A percentile compares a stretch with the other conserved stretches of the same genome.
Evolutionary conservation across 2,113 vertebrate species (phyloP).

Genomic region (Pelvicachromis taeniatus): DNA sequence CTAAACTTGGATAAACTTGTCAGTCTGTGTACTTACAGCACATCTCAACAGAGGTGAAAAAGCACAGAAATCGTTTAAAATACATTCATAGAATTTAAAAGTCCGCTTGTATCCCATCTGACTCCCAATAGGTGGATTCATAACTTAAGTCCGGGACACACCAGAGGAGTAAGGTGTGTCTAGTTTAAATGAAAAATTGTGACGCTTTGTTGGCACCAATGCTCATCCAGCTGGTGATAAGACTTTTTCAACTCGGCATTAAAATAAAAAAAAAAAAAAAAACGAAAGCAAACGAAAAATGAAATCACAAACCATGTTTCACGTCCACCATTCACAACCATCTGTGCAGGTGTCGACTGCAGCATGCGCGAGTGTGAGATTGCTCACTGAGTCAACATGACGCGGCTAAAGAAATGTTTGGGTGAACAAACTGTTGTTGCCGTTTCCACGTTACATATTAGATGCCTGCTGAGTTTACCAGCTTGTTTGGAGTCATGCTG

Average conservation of each 20-base stretch:
- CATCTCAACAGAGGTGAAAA: background rate
- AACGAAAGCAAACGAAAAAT: background rate
- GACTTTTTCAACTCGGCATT: background rate
- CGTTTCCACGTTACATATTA: background rate
- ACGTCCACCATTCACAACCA: background rate
- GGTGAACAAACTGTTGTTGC: background rate
- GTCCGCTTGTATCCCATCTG: background rate
- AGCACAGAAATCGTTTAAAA: background rate
- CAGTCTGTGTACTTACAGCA: background rate
- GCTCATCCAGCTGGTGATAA: background rate
- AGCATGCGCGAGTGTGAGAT: background rate
- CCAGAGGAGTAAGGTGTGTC: background rate
- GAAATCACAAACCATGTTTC: background rate
- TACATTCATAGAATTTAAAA: background rate
- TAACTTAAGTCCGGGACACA: background rate
- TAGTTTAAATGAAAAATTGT: background rate
- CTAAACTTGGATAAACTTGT: conserved; percentile 24
- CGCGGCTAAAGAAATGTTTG: background rate
- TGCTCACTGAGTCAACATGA: background rate
- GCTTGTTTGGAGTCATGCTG: background rate
- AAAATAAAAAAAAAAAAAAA: background rate
- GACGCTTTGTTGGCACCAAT: background rate
- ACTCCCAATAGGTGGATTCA: background rate
- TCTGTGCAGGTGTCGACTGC: background rate
- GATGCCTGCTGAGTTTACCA: background rate